These are phyloP conservation scores for Mantis religiosa DNA, from an alignment of 2,888 invertebrate species.

Conservation along the genomic window DNA sequence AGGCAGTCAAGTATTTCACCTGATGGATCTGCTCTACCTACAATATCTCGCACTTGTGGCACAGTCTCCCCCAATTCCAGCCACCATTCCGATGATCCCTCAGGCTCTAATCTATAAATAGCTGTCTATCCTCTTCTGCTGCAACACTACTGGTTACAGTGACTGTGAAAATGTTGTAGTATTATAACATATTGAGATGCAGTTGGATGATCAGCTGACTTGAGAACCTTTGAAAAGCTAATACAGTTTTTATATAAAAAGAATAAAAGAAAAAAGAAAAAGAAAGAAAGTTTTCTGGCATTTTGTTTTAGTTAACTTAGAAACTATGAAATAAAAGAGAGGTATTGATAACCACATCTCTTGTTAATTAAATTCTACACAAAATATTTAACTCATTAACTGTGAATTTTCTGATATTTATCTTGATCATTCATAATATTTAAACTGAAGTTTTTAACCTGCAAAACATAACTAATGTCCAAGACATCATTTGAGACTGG, in stretches of 20 bases:
- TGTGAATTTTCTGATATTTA: not conserved
- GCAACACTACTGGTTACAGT: not conserved
- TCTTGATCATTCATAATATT: not conserved
- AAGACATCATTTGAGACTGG: not conserved
- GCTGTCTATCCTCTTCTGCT: not conserved
- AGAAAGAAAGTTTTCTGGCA: not conserved
- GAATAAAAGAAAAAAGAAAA: no score
- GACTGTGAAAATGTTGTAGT: not conserved
- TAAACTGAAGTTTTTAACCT: not conserved
- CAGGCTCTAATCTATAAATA: slow-evolving; percentile 24
- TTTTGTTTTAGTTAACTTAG: not conserved
- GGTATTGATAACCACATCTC: not conserved
- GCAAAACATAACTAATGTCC: not conserved
- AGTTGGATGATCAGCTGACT: not conserved
- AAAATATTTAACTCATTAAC: not conserved
- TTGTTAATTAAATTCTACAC: not conserved
- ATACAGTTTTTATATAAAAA: not conserved
- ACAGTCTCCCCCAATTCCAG: not conserved
- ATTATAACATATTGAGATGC: not conserved
- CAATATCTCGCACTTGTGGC: slow-evolving; percentile 4
- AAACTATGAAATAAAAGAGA: not conserved
- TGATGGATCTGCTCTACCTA: not conserved
- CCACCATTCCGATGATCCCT: slow-evolving; percentile 4
- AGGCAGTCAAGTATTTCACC: not conserved
- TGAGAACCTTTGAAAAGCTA: not conserved